Base-by-base conservation (phyloP, 2,113 vertebrate species). In the Aix galericulata region DNA sequence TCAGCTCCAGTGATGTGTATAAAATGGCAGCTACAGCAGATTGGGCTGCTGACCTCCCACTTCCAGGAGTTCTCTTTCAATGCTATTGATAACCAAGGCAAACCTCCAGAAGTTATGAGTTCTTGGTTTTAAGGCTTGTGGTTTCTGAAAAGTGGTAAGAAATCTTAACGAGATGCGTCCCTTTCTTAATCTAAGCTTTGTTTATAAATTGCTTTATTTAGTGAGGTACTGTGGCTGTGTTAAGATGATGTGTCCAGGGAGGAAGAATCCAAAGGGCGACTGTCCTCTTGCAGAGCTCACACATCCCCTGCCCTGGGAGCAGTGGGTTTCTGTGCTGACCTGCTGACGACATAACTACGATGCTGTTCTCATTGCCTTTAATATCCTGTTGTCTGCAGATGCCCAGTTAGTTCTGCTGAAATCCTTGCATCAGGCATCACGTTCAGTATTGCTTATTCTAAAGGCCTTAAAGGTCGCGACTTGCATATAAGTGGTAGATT, bases 261-360 rank as follows among this genome's bases (percentile, higher is more conserved):
- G 60, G 34, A 68, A 10, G 40, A 18, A 6, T 17, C 11, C 17
- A 11, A 34, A 29, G 38, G 63, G 25, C 12, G 4, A 0, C 5
- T 42, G 25, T 69, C 13, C 1, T 55, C 7, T 20, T 59, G 44
- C 3, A 16, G 50, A 60, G 22, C 22, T 71, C 17, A 4, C 1
- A 0, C 2, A 1, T 48, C 8, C 73, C 56, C 27, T 63, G 46
- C 25, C 3, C 0, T 23, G 40, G 17, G 42, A 42, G n/a, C 9
- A 31, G 27, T 8, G 7, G 44, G 38, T 75, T 46, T 52, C 22
- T 16, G 23, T 3, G 21, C 42, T 6, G 5, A 52, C 36, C 21
- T 72, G 46, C 12, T 56, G 14, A 40, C 5, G 5, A 36, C 1
- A 1, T 18, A 48, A 9, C 38, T 52, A 11, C n/a, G 9, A n/a